phyloP scores from a whole-genome alignment of 2,888 invertebrate species.

The Nasonovia ribisnigri region DNA sequence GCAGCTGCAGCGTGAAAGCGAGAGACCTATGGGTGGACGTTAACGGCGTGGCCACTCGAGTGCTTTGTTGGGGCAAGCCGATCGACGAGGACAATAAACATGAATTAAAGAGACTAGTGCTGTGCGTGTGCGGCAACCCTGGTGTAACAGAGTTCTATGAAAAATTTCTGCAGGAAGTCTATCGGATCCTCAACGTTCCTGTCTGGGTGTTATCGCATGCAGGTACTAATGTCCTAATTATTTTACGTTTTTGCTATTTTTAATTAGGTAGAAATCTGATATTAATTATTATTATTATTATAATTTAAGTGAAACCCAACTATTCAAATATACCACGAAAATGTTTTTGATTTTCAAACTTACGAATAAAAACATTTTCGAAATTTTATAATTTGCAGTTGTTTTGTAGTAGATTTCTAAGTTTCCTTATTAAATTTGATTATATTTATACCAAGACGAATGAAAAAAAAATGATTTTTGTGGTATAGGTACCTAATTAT shows the following conservation, averaged over 20 bases:
- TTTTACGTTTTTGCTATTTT: not conserved
- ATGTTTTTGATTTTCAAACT: not conserved
- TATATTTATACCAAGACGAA: no score
- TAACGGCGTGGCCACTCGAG: constrained; percentile 79
- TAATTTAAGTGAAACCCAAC: not conserved
- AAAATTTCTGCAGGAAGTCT: constrained; percentile 78
- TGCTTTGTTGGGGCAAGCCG: constrained; percentile 78
- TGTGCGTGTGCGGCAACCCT: constrained; percentile 90
- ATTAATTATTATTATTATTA: not conserved
- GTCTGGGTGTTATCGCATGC: constrained; percentile 87
- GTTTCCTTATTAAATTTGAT: not conserved
- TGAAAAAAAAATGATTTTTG: not conserved
- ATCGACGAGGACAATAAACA: not conserved
- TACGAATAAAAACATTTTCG: not conserved
- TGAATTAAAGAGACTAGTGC: constrained; percentile 73
- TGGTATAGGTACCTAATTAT: not conserved
- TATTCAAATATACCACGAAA: not conserved
- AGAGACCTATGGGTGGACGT: constrained; percentile 69
- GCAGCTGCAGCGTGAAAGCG: not conserved
- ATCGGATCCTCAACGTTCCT: constrained; percentile 77
- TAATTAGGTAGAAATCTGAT: not conserved
- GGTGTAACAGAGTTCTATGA: constrained; percentile 86
- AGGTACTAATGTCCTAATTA: constrained; percentile 75
- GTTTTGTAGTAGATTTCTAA: not conserved
- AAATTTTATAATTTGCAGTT: not conserved